Base-by-base conservation (phyloP, 2,888 invertebrate genomes). In the Sinelater perroti region DNA sequence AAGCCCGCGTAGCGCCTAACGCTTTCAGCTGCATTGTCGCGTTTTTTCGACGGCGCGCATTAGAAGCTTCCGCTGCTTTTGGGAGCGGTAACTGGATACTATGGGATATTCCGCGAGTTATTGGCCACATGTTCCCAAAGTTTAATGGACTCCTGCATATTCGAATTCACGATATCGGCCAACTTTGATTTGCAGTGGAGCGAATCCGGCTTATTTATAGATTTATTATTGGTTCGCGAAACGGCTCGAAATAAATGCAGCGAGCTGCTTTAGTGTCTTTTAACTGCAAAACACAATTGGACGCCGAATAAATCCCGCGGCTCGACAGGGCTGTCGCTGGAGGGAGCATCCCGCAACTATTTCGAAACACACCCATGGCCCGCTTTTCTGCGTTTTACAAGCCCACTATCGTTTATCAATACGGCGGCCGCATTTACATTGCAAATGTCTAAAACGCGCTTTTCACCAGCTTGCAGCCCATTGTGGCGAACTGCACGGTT, bases 401-500 rank as follows among this genome's bases (percentile, higher is more conserved):
- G 18, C 28, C 24, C 24, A 38, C 31, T 52, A 52, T 53, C 45
- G 26, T 53, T 53, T 53, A 53, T 53, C 53, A 35, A 44, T 53
- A 53, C 53, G 28, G 24, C 20, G 24, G 24, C 5, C 11, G 4
- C 40, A 44, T 44, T 54, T 54, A 31, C 58, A 47, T 47, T 56
- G 47, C 47, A 42, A 58, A 53, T 53, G 11, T 44, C 31, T 46
- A 44, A 47, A 47, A 52, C 52, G 28, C 30, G 47, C 53, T 54
- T 57, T 47, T 47, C 40, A 33, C 33, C 49, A 44, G 21, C 49
- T 47, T 49, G 49, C 28, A 36, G 56, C 42, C 42, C 26, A 56
- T 52, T 57, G 57, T 46, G 45, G 52, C 42, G 42, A 49, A 58
- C 35, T 47, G 59, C 45, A 51, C 33, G 51, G 56, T 56, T 59